phyloP scores from a whole-genome alignment of 2,113 vertebrate species.

The Mormoops blainvillei region DNA sequence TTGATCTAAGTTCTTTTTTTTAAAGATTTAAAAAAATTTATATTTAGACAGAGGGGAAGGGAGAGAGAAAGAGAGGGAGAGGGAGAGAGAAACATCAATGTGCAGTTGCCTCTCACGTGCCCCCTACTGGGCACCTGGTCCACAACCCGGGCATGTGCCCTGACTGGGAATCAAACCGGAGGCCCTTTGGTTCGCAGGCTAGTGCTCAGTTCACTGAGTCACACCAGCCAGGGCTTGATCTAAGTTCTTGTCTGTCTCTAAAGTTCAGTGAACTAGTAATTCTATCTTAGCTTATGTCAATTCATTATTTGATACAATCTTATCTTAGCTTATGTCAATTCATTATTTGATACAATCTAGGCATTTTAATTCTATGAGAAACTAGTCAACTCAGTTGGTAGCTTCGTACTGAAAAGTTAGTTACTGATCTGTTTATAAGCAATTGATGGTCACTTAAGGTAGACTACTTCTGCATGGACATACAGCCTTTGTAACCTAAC shows the following conservation, averaged over 20 bases:
- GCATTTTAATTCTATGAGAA: slow-evolving; percentile 1
- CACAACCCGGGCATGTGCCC: too few species aligned
- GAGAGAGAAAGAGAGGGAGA: too few species aligned
- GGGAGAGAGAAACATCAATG: too few species aligned
- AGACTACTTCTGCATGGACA: not conserved
- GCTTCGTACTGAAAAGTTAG: not conserved
- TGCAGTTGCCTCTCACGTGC: too few species aligned
- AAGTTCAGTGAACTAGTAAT: not conserved
- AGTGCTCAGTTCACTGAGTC: too few species aligned
- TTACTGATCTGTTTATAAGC: not conserved
- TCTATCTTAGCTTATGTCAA: not conserved
- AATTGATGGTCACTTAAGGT: not conserved
- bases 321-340: not conserved
- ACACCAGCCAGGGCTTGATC: too few species aligned
- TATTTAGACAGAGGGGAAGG: too few species aligned
- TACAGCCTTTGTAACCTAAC: not conserved
- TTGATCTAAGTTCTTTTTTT: not conserved
- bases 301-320: not conserved
- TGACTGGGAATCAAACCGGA: too few species aligned
- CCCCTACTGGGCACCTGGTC: too few species aligned
- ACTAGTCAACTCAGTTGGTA: not conserved
- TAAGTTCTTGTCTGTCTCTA: not conserved
- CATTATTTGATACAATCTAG: not conserved
- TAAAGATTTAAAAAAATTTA: too few species aligned
- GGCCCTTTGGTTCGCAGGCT: too few species aligned